Percentiles rank a stretch among this genome's conserved stretches.
These are phyloP conservation scores for Lasioglossum vierecki DNA, from an alignment of 2,888 invertebrate genomes.

Conservation along the genomic window DNA sequence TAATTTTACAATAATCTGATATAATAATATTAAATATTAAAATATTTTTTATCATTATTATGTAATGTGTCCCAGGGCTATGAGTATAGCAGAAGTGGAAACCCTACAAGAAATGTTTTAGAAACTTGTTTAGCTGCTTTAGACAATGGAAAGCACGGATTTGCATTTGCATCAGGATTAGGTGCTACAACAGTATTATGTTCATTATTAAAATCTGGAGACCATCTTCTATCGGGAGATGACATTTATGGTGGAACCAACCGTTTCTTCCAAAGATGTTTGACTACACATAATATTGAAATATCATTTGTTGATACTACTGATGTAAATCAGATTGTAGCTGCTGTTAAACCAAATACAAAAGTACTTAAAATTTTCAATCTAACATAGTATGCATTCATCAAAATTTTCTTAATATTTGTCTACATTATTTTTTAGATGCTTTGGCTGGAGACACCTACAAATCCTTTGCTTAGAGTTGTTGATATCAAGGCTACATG, in stretches of 20 bases:
- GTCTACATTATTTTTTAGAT: constrained; percentile 85
- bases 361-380: constrained; percentile 86
- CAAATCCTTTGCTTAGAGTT: constrained; percentile 97
- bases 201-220: constrained; percentile 91
- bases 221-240: constrained; percentile 95
- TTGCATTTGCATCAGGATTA: constrained; percentile 95
- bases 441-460: constrained; percentile 97
- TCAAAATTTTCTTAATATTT: neutral
- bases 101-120: constrained; percentile 95
- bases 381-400: neutral
- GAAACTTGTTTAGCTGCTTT: constrained; percentile 95
- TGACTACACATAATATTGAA: constrained; percentile 89
- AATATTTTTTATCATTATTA: neutral
- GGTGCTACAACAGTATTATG: constrained; percentile 92
- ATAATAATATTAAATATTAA: neutral
- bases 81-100: constrained; percentile 97
- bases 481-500: constrained; percentile 91
- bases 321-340: constrained; percentile 87
- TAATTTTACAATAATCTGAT: neutral
- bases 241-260: constrained; percentile 98
- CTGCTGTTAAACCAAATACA: constrained; percentile 91
- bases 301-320: constrained; percentile 92
- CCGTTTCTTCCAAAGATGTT: constrained; percentile 88
- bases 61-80: constrained; percentile 87
- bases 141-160: constrained; percentile 94